Percentiles rank a stretch among this genome's conserved stretches.
phyloP scores from a whole-genome alignment of 1,140 invertebrate species.

The Acyrthosiphon pisum region DNA sequence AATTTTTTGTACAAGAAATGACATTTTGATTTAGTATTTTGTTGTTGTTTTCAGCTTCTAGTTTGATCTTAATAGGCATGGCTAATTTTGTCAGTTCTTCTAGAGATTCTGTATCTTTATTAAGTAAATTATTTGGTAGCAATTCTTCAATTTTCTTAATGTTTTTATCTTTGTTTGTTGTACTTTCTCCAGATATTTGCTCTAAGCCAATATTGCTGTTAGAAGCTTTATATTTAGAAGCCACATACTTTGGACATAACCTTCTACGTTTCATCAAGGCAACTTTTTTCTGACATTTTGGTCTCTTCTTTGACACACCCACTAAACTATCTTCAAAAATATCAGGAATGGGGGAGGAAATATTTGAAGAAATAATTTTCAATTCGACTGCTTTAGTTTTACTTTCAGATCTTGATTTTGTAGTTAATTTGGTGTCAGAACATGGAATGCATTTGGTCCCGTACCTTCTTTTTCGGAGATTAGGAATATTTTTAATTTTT shows the following conservation, averaged over 20 bases:
- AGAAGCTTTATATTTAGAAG: neutral
- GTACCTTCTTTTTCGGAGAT: too few species aligned
- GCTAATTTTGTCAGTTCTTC: too few species aligned
- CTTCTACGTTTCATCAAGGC: neutral
- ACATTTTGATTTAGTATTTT: too few species aligned
- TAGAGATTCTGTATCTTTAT: too few species aligned
- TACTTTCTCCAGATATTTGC: constrained; percentile 7
- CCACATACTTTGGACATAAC: neutral
- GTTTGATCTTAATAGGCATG: too few species aligned
- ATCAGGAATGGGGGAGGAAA: neutral
- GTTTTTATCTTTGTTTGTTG: neutral
- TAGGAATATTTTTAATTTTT: too few species aligned
- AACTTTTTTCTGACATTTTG: neutral
- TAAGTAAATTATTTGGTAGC: too few species aligned
- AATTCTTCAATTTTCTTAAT: neutral
- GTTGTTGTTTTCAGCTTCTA: too few species aligned
- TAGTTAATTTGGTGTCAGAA: neutral
- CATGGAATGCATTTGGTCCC: neutral
- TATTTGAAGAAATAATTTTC: neutral
- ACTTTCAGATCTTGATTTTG: neutral
- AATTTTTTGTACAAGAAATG: too few species aligned
- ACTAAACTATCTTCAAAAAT: neutral
- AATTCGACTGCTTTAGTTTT: neutral
- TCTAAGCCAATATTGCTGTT: neutral
- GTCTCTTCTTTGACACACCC: neutral